phyloP scores from a whole-genome alignment of 2,113 vertebrate species.

The Manacus vitellinus region DNA sequence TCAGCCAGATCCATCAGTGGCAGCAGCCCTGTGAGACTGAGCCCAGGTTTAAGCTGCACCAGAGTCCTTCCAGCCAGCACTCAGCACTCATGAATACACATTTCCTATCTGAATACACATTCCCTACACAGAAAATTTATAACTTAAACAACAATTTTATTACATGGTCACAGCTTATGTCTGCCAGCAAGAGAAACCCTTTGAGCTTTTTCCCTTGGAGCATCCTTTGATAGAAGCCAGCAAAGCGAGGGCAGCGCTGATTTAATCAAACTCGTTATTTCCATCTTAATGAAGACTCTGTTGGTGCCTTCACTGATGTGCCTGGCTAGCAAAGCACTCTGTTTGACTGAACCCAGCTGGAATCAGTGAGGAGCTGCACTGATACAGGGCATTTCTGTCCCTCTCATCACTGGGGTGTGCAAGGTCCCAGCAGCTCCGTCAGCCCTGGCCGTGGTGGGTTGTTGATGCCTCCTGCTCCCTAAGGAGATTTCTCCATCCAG shows the following conservation, averaged over 20 bases:
- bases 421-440: not conserved
- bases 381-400: fast-evolving
- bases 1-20: not conserved
- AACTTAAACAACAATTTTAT: not conserved
- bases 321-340: not conserved
- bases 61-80: not conserved
- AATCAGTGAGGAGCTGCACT: not conserved
- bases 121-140: not conserved
- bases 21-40: not conserved
- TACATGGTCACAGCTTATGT: not conserved
- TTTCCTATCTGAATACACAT: not conserved
- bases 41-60: not conserved
- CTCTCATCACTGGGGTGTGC: fast-evolving
- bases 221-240: not conserved
- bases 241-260: fast-evolving
- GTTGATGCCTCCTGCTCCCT: fast-evolving
- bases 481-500: constrained; percentile 80
- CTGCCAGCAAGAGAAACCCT: not conserved
- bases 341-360: not conserved
- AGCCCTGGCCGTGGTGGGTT: fast-evolving
- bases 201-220: not conserved
- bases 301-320: fast-evolving
- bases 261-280: not conserved
- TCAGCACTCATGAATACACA: not conserved
- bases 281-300: not conserved